Evolutionary conservation across 2,888 invertebrate genomes (phyloP).

Genomic region (Holacanthella duospinosa): DNA sequence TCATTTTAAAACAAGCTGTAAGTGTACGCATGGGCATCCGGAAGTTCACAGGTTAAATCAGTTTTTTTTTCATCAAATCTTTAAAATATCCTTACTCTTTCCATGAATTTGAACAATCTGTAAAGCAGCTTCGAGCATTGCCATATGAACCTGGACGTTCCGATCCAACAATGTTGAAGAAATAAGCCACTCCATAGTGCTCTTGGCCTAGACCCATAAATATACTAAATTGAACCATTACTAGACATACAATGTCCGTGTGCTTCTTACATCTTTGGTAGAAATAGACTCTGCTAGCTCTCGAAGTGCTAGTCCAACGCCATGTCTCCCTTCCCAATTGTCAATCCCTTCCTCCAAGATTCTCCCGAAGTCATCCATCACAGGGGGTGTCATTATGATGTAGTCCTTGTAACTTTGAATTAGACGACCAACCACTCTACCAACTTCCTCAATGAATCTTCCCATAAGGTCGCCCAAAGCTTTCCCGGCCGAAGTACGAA

Average conservation of each 20-base stretch:
- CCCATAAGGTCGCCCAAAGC: slow-evolving; percentile 61
- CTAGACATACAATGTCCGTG: not conserved
- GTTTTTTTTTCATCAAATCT: not conserved
- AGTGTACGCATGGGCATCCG: too few relatives aligned
- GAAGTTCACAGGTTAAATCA: too few relatives aligned
- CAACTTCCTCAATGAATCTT: slow-evolving; percentile 48
- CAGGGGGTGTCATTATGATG: slow-evolving; percentile 68
- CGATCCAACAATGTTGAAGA: slow-evolving; percentile 77
- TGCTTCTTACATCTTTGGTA: slow-evolving; percentile 53
- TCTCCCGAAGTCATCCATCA: slow-evolving; percentile 83
- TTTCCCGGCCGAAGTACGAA: slow-evolving; percentile 71
- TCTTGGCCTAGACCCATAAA: slow-evolving; percentile 19
- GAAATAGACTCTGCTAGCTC: slow-evolving; percentile 66
- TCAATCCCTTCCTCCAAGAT: slow-evolving; percentile 74
- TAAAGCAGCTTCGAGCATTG: slow-evolving; percentile 90
- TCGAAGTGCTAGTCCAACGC: slow-evolving; percentile 70
- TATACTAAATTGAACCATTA: slow-evolving; percentile 1
- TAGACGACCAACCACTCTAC: slow-evolving; percentile 52
- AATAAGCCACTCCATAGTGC: slow-evolving; percentile 49
- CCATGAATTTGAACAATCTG: slow-evolving; percentile 86
- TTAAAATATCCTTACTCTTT: slow-evolving; percentile 47
- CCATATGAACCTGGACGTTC: slow-evolving; percentile 64
- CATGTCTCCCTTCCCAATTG: slow-evolving; percentile 80
- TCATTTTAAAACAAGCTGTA: too few relatives aligned
- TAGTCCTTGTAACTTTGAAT: slow-evolving; percentile 65